Evolutionary conservation across 2,113 vertebrate genomes (phyloP), one percentile per base, ranked within the genome.

Genomic region (Herpetotheres cachinnans): DNA sequence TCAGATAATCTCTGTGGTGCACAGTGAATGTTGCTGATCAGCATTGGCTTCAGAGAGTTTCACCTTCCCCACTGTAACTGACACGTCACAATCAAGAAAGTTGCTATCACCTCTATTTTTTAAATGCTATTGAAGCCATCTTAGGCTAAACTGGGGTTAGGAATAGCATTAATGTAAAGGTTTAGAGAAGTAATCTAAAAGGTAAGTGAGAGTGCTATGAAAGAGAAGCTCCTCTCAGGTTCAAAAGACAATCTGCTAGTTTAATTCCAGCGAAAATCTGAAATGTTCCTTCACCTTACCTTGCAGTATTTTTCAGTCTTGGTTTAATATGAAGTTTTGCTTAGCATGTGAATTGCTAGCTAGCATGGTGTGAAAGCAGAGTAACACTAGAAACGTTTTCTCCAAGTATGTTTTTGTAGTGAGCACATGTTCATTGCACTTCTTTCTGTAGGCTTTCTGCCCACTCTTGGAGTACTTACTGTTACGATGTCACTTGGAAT

Each of bases 1-100:
- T 72, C 56, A 72, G 16, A 15, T 2, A 4, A 15, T 50, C 44
- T 46, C 70, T 90, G 47, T 0, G 2, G 44, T 0, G 11, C 10
- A 14, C 16, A 38, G n/a, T 34, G 38, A 74, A 42, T 12, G 15
- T 24, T 65, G 61, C 15, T 40, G 34, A 86, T 32, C 11, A 56
- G 18, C 14, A 13, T 1, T 59, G 26, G 36, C 16, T 93, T 72
- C 38, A 47, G 44, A 50, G 4, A 42, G 12, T 18, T 82, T 71
- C 24, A 20, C 5, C 16, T 72, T 78, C 36, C n/a, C 22, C 11
- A 11, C 17, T 6, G 3, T 14, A 62, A 50, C 32, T 25, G 25
- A 82, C 14, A 38, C 17, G 17, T 50, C 50, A 42, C 20, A 65
- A 50, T 42, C 42, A 70, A 52, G 4, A 32, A 61, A 56, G 3